Evolutionary conservation across 2,888 invertebrate species (phyloP).

Genomic region (Brachypalpus laphriformis): DNA sequence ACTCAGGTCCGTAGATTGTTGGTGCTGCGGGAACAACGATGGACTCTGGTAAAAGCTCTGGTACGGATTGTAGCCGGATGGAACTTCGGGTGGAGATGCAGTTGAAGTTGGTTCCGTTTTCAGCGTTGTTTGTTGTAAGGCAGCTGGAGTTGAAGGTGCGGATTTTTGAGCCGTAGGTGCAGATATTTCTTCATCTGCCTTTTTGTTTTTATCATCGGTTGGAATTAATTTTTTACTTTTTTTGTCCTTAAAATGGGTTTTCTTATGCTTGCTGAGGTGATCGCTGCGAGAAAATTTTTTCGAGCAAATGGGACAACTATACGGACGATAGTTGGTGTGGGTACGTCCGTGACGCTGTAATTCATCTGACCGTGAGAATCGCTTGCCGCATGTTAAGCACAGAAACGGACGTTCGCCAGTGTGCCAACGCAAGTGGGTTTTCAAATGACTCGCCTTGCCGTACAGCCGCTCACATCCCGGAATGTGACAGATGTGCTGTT

Average conservation of each 20-base stretch:
- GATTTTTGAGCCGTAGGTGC: conserved; percentile 54
- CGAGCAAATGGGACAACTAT: conserved; percentile 92
- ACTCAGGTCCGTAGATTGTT: conserved; percentile 48
- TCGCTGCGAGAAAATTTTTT: conserved; percentile 97
- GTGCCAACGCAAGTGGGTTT: conserved; percentile 96
- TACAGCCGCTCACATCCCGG: conserved; percentile 94
- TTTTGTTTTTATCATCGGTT: conserved; percentile 78
- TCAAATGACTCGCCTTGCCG: conserved; percentile 96
- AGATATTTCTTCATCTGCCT: conserved; percentile 44
- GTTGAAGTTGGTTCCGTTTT: conserved; percentile 49
- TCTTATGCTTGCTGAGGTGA: conserved; percentile 95
- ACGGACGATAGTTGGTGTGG: conserved; percentile 95
- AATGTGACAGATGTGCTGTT: conserved; percentile 93
- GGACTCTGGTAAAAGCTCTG: conserved; percentile 63
- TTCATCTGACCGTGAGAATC: conserved; percentile 96
- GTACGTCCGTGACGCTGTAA: conserved; percentile 94
- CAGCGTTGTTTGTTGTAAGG: conserved; percentile 32
- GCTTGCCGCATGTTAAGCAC: conserved; percentile 94
- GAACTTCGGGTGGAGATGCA: conserved; percentile 41
- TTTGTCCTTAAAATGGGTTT: conserved; percentile 88
- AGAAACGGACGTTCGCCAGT: conserved; percentile 95
- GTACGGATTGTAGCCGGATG: conserved; percentile 62
- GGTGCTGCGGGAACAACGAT: conserved; percentile 55
- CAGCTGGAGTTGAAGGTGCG: conserved; percentile 6
- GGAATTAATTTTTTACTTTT: conserved; percentile 80